Evolutionary conservation across 2,113 vertebrate genomes (phyloP), one percentile per base, ranked within the genome.

Genomic region (Ceuthmochares aereus): DNA sequence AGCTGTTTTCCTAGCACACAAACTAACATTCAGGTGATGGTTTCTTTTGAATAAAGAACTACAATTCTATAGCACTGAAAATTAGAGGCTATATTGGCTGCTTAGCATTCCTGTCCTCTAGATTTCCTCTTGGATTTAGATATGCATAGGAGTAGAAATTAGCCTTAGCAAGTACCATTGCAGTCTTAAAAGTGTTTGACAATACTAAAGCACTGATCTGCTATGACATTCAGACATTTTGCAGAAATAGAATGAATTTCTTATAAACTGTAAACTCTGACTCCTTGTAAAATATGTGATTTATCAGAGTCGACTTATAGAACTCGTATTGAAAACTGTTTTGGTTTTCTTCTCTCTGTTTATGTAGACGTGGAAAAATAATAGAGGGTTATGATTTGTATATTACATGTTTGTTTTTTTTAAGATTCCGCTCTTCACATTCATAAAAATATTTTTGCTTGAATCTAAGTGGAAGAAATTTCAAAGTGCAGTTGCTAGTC

Each of bases 1-100:
- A 93, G 36, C 96, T 96, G 0, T 91, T 91, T 89, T 96, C 84
- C 87, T 93, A 87, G 91, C 95, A 82, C 69, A 89, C 90, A 80
- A 74, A 91, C 96, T 98, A 98, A 98, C 93, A 83, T 59, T 76
- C 47, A 95, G 95, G 92, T 95, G 95, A 9, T 78, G 95, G 90
- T 76, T 97, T 96, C 87, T 69, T 91, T 80, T 47, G 36, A 69
- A 64, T 64, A 84, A 66, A 77, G 23, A 73, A 7, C 55, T 89
- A 3, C 14, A 32, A 10, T 69, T 90, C 56, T 43, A 0, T 56
- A 60, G 59, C 49, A n/a, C 63, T 20, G 17, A 59, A 42, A 43
- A 69, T 45, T 58, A 89, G 93, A 84, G 25, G 37, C 42, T 83
- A 1, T 86, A 12, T 20, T 74, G 74, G 40, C 74, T 93, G 72